phyloP scores from a whole-genome alignment of 2,888 invertebrate genomes.

The Orthosia gracilis region DNA sequence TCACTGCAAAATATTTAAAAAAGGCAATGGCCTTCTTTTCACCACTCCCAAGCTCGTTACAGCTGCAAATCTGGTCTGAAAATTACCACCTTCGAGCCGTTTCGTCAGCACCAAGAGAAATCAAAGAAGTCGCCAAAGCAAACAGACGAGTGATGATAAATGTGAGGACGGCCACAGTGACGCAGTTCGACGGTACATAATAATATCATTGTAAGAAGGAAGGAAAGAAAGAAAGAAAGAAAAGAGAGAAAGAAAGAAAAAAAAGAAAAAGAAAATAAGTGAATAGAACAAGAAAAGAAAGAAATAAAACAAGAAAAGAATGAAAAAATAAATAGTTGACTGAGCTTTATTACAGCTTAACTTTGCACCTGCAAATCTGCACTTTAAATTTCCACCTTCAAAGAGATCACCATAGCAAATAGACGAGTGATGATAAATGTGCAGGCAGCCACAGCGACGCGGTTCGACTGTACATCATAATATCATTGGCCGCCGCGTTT shows the following conservation, averaged over 20 bases:
- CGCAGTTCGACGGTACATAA: conserved; percentile 67
- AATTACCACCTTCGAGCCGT: conserved; percentile 48
- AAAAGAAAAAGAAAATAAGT: no score
- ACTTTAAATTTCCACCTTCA: conserved; percentile 31
- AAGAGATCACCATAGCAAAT: conserved; percentile 63
- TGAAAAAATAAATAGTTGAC: no score
- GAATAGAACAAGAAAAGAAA: no score
- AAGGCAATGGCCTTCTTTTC: background rate
- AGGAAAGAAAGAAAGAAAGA: no score
- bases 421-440: conserved; percentile 60
- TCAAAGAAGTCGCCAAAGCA: conserved; percentile 64
- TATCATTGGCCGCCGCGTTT: conserved; percentile 76
- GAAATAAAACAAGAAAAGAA: no score
- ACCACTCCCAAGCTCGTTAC: conserved; percentile 10
- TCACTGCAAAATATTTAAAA: background rate
- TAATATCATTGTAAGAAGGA: conserved; percentile 70
- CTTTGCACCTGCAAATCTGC: no score
- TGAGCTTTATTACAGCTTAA: no score
- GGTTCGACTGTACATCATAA: conserved; percentile 71
- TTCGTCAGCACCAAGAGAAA: conserved; percentile 49
- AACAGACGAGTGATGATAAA: conserved; percentile 63
- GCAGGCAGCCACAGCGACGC: conserved; percentile 49
- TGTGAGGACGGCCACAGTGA: conserved; percentile 45
- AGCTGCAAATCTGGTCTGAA: conserved; percentile 33
- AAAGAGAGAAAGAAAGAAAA: no score